Conservation (phyloP, 1,140 invertebrate species). For the Hestina assimilis region DNA sequence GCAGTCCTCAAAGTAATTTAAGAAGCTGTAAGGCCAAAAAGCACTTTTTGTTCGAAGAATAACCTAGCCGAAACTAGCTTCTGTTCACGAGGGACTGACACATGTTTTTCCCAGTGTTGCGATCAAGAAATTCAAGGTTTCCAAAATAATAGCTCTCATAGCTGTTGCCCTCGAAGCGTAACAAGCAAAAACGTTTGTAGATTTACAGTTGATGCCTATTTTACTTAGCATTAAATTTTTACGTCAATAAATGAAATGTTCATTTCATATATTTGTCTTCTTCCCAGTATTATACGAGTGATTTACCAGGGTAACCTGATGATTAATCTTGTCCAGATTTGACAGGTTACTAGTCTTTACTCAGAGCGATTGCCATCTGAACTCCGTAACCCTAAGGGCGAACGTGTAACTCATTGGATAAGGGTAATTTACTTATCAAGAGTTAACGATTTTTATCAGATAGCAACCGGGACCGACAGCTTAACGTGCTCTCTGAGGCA, state of each 20-base stretch:
- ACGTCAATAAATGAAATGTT: not conserved
- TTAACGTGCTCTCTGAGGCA: too few relatives aligned
- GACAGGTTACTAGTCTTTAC: too few relatives aligned
- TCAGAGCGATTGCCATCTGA: too few relatives aligned
- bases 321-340: too few relatives aligned
- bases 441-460: too few relatives aligned
- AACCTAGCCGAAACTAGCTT: not conserved
- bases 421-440: too few relatives aligned
- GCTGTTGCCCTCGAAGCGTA: not conserved
- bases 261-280: not conserved
- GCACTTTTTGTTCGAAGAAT: not conserved
- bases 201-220: slow-evolving; percentile 41
- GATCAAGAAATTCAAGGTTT: slow-evolving; percentile 7
- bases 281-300: too few relatives aligned
- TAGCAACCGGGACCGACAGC: too few relatives aligned
- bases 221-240: too few relatives aligned
- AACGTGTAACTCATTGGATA: too few relatives aligned
- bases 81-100: slow-evolving; percentile 11
- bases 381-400: too few relatives aligned
- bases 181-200: slow-evolving; percentile 33
- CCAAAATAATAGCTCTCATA: not conserved
- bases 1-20: not conserved
- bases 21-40: not conserved
- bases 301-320: not conserved
- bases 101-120: slow-evolving; percentile 14